A percentile compares a stretch with the other conserved stretches of the same genome.
phyloP scores from a whole-genome alignment of 2,888 invertebrate genomes.

The Alloplasta piceator region DNA sequence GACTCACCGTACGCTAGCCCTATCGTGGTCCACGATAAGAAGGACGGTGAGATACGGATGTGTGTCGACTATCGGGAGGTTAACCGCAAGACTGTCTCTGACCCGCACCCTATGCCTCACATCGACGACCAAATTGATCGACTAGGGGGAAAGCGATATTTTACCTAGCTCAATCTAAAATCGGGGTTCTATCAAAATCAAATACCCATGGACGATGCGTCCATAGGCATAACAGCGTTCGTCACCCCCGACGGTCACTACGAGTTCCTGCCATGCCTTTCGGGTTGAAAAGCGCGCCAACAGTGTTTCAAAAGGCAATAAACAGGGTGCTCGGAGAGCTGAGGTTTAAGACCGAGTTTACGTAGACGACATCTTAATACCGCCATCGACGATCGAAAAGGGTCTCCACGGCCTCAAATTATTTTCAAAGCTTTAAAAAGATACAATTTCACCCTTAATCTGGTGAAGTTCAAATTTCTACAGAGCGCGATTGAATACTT shows the following conservation, averaged over 20 bases:
- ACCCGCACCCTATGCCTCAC: conserved; percentile 77
- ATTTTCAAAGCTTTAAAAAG: conserved; percentile 62
- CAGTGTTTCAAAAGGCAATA: conserved; percentile 72
- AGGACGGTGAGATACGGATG: conserved; percentile 66
- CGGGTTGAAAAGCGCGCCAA: conserved; percentile 64
- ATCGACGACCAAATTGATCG: conserved; percentile 79
- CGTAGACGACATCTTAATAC: conserved; percentile 71
- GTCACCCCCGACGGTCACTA: conserved; percentile 56
- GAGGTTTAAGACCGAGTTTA: conserved; percentile 51
- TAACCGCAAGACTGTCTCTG: conserved; percentile 75
- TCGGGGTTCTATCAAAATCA: conserved; percentile 67
- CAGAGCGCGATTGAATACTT: conserved; percentile 58
- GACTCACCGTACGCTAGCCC: conserved; percentile 69
- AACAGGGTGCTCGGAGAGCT: conserved; percentile 66
- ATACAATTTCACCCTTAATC: conserved; percentile 68
- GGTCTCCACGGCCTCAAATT: conserved; percentile 63
- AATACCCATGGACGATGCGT: conserved; percentile 53
- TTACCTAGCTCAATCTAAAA: conserved; percentile 75
- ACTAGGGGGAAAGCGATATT: conserved; percentile 71
- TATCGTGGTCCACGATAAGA: conserved; percentile 70
- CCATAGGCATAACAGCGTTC: conserved; percentile 50
- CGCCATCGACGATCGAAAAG: conserved; percentile 63
- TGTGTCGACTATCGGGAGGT: conserved; percentile 73
- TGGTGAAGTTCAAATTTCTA: conserved; percentile 67
- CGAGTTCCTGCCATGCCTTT: conserved; percentile 56